These are phyloP conservation scores for Fringilla coelebs DNA, from an alignment of 2,797 vertebrate genomes.

Conservation along the genomic window DNA sequence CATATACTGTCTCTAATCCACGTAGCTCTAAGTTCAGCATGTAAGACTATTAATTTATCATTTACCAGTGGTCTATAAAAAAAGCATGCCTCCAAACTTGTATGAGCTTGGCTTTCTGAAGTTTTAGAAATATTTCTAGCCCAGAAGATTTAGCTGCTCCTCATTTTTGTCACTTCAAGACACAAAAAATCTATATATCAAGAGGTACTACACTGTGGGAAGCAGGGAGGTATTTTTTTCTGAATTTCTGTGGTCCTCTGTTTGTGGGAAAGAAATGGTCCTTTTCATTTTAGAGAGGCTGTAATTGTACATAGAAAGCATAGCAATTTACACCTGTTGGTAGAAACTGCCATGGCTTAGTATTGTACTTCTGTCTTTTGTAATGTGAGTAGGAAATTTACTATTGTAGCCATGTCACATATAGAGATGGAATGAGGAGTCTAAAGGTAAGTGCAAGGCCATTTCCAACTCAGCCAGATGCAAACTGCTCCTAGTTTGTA, in stretches of 20 bases:
- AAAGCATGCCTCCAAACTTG: neutral
- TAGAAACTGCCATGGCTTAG: neutral
- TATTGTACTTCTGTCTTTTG: neutral
- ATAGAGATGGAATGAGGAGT: fast-evolving
- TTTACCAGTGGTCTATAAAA: neutral
- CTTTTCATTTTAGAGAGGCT: neutral
- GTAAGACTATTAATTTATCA: neutral
- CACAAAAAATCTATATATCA: neutral
- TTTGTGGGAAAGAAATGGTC: neutral
- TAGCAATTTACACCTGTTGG: neutral
- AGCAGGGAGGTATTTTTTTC: neutral
- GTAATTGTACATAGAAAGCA: neutral
- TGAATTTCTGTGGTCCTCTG: neutral
- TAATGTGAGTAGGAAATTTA: neutral
- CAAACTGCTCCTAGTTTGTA: neutral
- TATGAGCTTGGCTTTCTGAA: neutral
- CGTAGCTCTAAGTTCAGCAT: neutral
- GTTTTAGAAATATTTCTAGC: neutral
- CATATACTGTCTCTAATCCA: neutral
- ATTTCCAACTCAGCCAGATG: neutral
- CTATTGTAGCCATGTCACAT: fast-evolving
- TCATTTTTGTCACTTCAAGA: neutral
- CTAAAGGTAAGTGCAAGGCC: fast-evolving
- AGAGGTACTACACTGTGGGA: neutral
- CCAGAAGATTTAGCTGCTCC: neutral